A percentile compares a stretch with the other conserved stretches of the same genome.
Evolutionary conservation across 2,797 vertebrate genomes (phyloP).

Genomic region (Micromesistius poutassou): DNA sequence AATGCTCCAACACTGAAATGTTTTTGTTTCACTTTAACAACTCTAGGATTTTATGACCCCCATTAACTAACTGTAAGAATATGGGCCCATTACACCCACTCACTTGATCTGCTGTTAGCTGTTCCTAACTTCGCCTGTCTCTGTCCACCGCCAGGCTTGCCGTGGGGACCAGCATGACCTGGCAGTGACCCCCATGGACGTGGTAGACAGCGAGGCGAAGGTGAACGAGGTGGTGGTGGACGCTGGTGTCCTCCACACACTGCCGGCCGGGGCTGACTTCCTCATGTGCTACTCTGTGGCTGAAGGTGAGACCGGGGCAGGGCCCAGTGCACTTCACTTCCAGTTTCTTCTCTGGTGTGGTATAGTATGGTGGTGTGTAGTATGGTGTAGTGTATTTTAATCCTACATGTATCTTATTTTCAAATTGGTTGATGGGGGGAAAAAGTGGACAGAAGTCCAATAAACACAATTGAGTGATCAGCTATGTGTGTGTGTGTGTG

Average conservation of each 20-base stretch:
- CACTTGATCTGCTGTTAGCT: neutral
- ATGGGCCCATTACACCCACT: neutral
- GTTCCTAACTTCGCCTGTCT: neutral
- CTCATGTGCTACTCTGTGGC: constrained; percentile 95
- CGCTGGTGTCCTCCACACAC: constrained; percentile 74
- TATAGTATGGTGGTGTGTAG: neutral
- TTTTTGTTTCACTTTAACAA: neutral
- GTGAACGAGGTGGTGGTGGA: constrained; percentile 78
- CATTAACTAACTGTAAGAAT: neutral
- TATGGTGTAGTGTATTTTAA: too few species aligned
- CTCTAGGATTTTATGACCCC: neutral
- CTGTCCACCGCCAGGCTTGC: constrained; percentile 75
- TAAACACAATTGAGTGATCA: too few species aligned
- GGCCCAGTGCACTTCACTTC: neutral
- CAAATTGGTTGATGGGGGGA: too few species aligned
- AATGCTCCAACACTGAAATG: neutral
- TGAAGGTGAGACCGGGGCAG: constrained; percentile 73
- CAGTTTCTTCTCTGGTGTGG: neutral
- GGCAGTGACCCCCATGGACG: constrained; percentile 72
- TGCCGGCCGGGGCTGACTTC: constrained; percentile 89
- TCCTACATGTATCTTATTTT: too few species aligned
- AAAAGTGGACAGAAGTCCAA: too few species aligned
- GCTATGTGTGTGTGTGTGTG: neutral
- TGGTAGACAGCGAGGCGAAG: constrained; percentile 57
- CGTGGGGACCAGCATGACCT: constrained; percentile 82